phyloP scores from a whole-genome alignment of 1,140 invertebrate species.

The Elysia chlorotica region DNA sequence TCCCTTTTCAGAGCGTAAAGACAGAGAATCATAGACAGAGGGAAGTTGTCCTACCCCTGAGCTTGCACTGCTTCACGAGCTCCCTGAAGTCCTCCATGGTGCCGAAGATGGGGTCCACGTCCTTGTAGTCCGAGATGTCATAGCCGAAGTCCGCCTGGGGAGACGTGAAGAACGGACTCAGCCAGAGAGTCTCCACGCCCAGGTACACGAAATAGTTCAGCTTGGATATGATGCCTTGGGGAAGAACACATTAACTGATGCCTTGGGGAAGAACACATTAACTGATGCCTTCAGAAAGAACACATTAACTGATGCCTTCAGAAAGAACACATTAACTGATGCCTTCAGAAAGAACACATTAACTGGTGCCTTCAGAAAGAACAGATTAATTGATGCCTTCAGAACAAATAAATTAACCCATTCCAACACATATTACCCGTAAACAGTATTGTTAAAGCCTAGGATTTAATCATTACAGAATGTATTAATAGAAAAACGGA shows the following conservation, averaged over 20 bases:
- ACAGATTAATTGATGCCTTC: no score
- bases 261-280: no score
- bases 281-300: no score
- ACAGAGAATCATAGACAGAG: background rate
- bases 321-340: no score
- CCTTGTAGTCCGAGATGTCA: slow-evolving; percentile 74
- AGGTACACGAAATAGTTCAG: slow-evolving; percentile 65
- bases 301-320: no score
- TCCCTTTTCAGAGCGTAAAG: background rate
- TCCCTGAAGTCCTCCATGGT: slow-evolving; percentile 75
- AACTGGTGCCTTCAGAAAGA: no score
- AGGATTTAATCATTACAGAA: no score
- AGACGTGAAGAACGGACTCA: slow-evolving; percentile 75
- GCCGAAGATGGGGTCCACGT: slow-evolving; percentile 75
- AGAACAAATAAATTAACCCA: no score
- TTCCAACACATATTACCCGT: no score
- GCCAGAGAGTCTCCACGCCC: slow-evolving; percentile 71
- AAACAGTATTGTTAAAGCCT: no score
- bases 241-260: background rate
- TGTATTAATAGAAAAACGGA: no score
- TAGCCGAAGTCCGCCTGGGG: slow-evolving; percentile 76
- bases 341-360: no score
- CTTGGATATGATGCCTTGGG: slow-evolving; percentile 32
- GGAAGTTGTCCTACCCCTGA: slow-evolving; percentile 36
- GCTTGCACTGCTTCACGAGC: slow-evolving; percentile 63